These are phyloP conservation scores for Amphipoea oculea DNA, from an alignment of 2,888 invertebrate genomes.

Conservation along the genomic window DNA sequence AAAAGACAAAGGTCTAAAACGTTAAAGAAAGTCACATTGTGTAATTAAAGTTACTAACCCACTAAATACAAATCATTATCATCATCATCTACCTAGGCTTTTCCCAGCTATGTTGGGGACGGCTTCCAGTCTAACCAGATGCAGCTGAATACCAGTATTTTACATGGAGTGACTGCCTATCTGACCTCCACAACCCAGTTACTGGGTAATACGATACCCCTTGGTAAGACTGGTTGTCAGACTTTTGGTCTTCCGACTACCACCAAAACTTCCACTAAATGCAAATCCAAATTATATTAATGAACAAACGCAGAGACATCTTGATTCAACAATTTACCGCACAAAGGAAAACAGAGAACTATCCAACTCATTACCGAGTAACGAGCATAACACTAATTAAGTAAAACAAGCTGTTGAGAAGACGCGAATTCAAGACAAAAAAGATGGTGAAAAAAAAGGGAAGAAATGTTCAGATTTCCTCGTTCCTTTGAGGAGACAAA, in stretches of 20 bases:
- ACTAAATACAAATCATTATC: not conserved
- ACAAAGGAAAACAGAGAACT: conserved; percentile 38
- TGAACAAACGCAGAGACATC: not conserved
- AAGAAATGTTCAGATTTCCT: conserved; percentile 82
- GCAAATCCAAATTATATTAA: conserved; percentile 1
- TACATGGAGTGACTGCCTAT: too few relatives aligned
- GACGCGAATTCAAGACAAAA: conserved; percentile 68
- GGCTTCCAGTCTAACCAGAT: too few relatives aligned
- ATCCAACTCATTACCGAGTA: conserved; percentile 50
- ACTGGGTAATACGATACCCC: too few relatives aligned
- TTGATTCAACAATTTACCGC: conserved; percentile 31
- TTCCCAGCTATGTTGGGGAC: too few relatives aligned
- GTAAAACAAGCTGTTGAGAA: conserved; percentile 71
- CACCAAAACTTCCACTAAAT: not conserved
- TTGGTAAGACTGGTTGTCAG: too few relatives aligned
- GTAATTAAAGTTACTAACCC: conserved; percentile 14
- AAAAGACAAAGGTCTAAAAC: not conserved
- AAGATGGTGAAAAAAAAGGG: conserved; percentile 54
- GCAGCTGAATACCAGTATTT: too few relatives aligned
- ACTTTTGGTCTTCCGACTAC: too few relatives aligned
- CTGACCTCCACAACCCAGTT: too few relatives aligned
- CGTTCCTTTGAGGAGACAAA: conserved; percentile 83
- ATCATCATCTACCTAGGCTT: too few relatives aligned
- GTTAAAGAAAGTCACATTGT: conserved; percentile 1
- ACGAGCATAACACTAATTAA: conserved; percentile 71